Evolutionary conservation across 2,797 vertebrate genomes (phyloP), one percentile per base, ranked within the genome.

Genomic region (Notolepis coatsorum): DNA sequence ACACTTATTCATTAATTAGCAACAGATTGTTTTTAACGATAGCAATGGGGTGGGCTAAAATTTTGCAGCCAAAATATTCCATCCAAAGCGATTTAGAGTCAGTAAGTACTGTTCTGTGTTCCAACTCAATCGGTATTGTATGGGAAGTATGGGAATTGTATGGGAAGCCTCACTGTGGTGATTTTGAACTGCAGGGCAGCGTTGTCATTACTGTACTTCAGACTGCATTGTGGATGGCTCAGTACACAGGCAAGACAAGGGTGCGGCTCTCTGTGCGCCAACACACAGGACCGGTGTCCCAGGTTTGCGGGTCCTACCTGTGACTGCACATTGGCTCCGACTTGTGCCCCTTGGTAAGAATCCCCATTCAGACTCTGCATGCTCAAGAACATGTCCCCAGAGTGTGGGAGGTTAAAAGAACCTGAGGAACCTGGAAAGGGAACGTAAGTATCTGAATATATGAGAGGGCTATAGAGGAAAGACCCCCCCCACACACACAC

Each of bases 331-430:
- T 98, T 99, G 97, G 96, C 97, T 98, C 97, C 97, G 92, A 98
- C 97, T 98, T 99, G 97, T 95, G 96, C 95, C 96, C 96, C 96
- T 94, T 98, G 98, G 97, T 98, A 98, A 96, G 96, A 97, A 96
- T 98, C 96, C 96, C 97, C 97, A 99, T 98, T 99, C 95, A 97
- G 96, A 97, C 94, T 98, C 96, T 98, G 97, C 96, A 98, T 97
- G 96, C 96, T 98, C 96, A 99, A 97, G 97, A 97, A 99, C 96
- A 99, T 98, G 95, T 99, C 96, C 96, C 98, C 97, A 93, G 96
- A 95, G 95, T 98, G 96, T 96, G 96, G 96, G 95, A 98, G 95
- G 96, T 95, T 99, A 99, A 98, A 99, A 97, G 96, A 98, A 96
- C 95, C 95, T 92, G 96, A 96, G 93, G 97, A 98, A 98, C 97